phyloP scores from a whole-genome alignment of 2,113 vertebrate genomes.

The Tenebrosternarchus preto region DNA sequence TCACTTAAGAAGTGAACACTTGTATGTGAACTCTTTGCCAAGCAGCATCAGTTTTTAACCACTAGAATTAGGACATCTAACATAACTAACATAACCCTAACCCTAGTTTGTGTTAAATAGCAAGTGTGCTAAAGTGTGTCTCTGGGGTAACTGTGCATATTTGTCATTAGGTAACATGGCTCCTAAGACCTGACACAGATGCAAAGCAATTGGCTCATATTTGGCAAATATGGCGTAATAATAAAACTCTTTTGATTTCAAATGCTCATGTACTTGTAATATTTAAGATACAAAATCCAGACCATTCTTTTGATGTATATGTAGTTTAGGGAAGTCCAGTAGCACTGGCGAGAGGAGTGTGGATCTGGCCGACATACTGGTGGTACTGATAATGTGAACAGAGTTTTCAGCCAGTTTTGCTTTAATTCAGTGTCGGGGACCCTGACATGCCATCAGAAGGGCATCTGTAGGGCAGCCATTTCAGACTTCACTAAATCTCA shows the following conservation, averaged over 20 bases:
- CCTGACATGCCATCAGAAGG: background rate
- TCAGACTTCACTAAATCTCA: slow-evolving; percentile 30
- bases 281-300: background rate
- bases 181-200: background rate
- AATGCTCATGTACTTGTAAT: background rate
- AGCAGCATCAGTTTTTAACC: background rate
- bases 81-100: background rate
- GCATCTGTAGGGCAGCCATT: slow-evolving; percentile 36
- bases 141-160: background rate
- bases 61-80: background rate
- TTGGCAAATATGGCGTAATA: background rate
- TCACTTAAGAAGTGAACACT: background rate
- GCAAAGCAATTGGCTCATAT: background rate
- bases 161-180: too few species aligned
- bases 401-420: slow-evolving; percentile 17
- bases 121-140: too few species aligned
- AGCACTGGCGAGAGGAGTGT: background rate
- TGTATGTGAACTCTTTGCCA: background rate
- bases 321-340: background rate
- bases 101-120: background rate
- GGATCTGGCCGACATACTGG: background rate
- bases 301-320: background rate
- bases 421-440: slow-evolving; percentile 8
- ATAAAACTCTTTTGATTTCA: background rate
- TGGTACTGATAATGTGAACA: slow-evolving; percentile 13